A percentile compares a stretch with the other conserved stretches of the same genome.
These are phyloP conservation scores for Magallana angulata DNA, from an alignment of 1,140 invertebrate species.

Conservation along the genomic window DNA sequence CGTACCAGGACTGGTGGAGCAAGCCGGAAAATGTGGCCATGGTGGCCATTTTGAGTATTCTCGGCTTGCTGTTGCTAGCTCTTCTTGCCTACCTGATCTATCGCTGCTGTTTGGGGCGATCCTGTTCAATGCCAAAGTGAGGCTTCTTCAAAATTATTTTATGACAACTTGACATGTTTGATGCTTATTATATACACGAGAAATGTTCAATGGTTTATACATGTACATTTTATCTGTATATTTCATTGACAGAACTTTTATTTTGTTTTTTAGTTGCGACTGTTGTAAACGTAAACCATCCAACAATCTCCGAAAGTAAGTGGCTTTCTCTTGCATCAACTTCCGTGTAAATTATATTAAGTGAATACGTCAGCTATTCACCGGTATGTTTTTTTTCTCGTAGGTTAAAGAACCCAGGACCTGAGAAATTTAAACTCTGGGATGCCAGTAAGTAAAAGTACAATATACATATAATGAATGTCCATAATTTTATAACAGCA, in stretches of 20 bases:
- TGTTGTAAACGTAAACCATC: constrained; percentile 6
- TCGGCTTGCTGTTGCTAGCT: constrained; percentile 43
- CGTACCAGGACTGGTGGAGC: constrained; percentile 36
- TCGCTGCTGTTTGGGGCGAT: constrained; percentile 9
- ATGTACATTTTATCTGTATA: not conserved
- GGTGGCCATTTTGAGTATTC: constrained; percentile 36
- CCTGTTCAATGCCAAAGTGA: constrained; percentile 12
- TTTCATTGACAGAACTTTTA: not conserved
- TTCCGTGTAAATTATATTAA: not conserved
- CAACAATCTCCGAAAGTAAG: constrained; percentile 20
- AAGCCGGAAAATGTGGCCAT: constrained; percentile 49
- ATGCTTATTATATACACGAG: not conserved
- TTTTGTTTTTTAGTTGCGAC: not conserved
- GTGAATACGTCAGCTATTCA: not conserved
- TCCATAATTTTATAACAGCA: not conserved
- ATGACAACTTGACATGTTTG: too few relatives aligned
- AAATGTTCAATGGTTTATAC: too few relatives aligned
- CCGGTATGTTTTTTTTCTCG: not conserved
- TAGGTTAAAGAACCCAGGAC: constrained; percentile 46
- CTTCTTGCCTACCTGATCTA: constrained; percentile 42
- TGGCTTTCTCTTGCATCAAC: not conserved
- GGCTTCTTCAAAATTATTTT: too few relatives aligned
- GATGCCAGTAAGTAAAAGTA: constrained; percentile 46
- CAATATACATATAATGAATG: not conserved
- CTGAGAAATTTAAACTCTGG: constrained; percentile 46